Evolutionary conservation across 2,113 vertebrate species (phyloP).

Genomic region (Physeter macrocephalus): DNA sequence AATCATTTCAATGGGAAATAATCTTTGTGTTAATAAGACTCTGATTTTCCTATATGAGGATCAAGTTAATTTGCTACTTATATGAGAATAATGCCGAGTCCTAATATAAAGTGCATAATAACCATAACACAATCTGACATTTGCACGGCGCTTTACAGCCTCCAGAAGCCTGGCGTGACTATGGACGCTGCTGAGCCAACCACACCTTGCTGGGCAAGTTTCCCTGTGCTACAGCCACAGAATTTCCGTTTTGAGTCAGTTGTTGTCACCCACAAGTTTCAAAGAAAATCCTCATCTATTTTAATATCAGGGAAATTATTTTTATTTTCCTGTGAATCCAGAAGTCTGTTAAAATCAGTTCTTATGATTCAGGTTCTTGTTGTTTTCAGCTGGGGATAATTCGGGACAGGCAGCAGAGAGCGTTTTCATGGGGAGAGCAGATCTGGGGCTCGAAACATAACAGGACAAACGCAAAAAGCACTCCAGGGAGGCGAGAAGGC

Average conservation of each 20-base stretch:
- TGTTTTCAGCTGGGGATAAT: background rate
- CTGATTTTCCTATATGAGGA: too few species aligned
- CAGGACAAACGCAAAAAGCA: accelerated
- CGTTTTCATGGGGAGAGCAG: accelerated
- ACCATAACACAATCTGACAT: accelerated
- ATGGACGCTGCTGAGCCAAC: accelerated
- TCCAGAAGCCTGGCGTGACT: accelerated
- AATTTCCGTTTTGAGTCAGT: background rate
- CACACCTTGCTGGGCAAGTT: background rate
- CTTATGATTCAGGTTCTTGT: background rate
- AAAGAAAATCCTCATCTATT: background rate
- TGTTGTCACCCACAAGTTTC: background rate
- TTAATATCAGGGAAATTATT: background rate
- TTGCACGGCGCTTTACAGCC: accelerated
- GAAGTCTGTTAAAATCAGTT: background rate
- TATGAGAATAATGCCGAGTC: background rate
- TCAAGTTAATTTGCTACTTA: background rate
- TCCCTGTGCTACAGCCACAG: accelerated
- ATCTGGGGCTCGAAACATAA: accelerated
- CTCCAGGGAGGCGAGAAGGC: accelerated
- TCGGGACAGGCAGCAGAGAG: background rate
- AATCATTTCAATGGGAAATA: background rate
- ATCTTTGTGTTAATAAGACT: background rate
- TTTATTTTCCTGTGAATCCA: background rate
- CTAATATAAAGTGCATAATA: background rate